These are phyloP conservation scores for Acridotheres tristis DNA, from an alignment of 2,797 vertebrate genomes.

Conservation along the genomic window DNA sequence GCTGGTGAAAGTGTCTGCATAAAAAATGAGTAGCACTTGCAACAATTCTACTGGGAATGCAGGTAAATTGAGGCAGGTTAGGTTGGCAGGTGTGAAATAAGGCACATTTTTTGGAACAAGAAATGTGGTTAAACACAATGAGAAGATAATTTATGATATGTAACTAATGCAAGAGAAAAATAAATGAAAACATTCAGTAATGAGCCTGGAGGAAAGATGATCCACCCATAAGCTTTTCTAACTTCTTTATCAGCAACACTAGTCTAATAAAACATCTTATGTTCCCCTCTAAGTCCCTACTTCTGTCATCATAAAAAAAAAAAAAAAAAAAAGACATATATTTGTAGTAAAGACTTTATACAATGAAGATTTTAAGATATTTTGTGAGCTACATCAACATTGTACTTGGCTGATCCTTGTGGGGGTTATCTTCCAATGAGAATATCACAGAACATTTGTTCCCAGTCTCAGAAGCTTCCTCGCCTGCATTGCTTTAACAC, in stretches of 20 bases:
- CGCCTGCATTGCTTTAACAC: neutral
- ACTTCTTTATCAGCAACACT: neutral
- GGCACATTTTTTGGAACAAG: neutral
- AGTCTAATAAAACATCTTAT: neutral
- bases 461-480: neutral
- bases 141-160: neutral
- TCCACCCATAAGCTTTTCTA: neutral
- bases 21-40: neutral
- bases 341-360: neutral
- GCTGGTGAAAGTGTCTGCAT: neutral
- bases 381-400: neutral
- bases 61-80: neutral
- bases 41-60: neutral
- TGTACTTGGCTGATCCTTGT: neutral
- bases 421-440: neutral
- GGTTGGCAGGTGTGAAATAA: neutral
- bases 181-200: neutral
- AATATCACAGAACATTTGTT: neutral
- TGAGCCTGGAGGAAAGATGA: neutral
- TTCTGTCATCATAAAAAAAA: neutral
- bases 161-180: neutral
- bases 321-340: neutral
- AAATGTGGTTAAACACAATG: neutral
- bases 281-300: neutral
- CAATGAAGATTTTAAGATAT: neutral